Percentiles rank a stretch among this genome's conserved stretches.
phyloP scores from a whole-genome alignment of 2,113 vertebrate genomes.

The Oxyura jamaicensis region DNA sequence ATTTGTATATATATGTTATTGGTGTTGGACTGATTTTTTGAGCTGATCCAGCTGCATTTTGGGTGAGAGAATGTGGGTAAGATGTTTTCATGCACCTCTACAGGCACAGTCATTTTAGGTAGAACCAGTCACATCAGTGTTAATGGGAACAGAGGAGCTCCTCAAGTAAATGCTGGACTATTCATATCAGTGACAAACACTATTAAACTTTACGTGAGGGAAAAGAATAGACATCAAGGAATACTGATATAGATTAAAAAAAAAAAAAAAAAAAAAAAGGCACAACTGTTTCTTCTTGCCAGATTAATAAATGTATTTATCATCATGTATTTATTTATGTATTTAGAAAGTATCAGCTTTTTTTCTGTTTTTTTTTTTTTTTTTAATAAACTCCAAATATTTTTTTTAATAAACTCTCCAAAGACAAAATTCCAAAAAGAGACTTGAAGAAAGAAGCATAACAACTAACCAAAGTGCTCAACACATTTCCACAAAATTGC shows the following conservation, averaged over 20 bases:
- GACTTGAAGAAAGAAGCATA: background rate
- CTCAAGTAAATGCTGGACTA: background rate
- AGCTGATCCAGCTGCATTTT: background rate
- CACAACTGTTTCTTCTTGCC: background rate
- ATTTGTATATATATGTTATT: background rate
- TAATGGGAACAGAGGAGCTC: background rate
- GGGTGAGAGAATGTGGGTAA: background rate
- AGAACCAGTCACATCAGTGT: background rate
- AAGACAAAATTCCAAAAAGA: background rate
- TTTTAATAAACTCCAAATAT: background rate
- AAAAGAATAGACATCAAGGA: background rate
- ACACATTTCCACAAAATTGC: conserved; percentile 28
- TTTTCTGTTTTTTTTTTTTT: background rate
- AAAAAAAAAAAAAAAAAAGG: no score
- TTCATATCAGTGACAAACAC: background rate
- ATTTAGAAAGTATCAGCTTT: background rate
- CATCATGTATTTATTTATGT: no score
- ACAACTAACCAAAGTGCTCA: background rate
- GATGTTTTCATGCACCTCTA: background rate
- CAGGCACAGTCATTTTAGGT: background rate
- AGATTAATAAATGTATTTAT: no score
- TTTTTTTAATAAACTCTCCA: no score
- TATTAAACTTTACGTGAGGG: background rate
- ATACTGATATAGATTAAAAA: background rate
- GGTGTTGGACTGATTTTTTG: background rate